These are phyloP conservation scores for Oikopleura vanhoeffeni DNA, from an alignment of 23 tunicate species.

Conservation along the genomic window DNA sequence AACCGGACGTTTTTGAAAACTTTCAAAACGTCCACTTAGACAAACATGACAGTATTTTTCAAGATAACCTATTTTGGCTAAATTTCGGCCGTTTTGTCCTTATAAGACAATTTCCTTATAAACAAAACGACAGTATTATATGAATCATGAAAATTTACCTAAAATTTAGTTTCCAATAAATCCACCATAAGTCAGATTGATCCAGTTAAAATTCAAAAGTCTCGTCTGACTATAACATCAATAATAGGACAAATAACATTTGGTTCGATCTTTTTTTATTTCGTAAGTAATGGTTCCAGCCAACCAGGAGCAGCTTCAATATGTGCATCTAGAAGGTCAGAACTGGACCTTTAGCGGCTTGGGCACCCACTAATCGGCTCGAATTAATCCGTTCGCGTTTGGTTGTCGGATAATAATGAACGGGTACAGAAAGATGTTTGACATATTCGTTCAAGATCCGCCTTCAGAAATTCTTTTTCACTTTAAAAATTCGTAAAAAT, in stretches of 20 bases:
- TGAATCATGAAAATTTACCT: constrained; percentile 28
- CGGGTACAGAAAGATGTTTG: constrained; percentile 22
- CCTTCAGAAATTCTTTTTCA: constrained; percentile 17
- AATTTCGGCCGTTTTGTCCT: no score
- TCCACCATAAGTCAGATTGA: constrained; percentile 98
- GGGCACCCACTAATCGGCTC: constrained; percentile 73
- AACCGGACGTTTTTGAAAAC: no score
- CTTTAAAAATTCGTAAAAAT: no score
- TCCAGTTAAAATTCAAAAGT: constrained; percentile 76
- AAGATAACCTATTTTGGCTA: no score
- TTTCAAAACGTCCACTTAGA: no score
- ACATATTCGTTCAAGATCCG: constrained; percentile 43
- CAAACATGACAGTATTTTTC: no score
- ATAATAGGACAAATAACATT: constrained; percentile 82
- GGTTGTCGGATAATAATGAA: constrained; percentile 26
- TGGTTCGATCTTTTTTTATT: constrained; percentile 62
- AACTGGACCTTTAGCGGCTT: constrained; percentile 40
- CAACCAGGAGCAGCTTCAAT: constrained; percentile 80
- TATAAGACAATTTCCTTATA: no score
- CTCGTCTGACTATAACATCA: constrained; percentile 66
- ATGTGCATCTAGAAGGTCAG: constrained; percentile 68
- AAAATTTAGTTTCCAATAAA: constrained; percentile 95
- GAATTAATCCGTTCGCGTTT: constrained; percentile 47
- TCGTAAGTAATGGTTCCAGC: constrained; percentile 80
- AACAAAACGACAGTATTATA: no score